A percentile compares a stretch with the other conserved stretches of the same genome.
Evolutionary conservation across 1,140 invertebrate species (phyloP).

Genomic region (Drosophila repletoides): DNA sequence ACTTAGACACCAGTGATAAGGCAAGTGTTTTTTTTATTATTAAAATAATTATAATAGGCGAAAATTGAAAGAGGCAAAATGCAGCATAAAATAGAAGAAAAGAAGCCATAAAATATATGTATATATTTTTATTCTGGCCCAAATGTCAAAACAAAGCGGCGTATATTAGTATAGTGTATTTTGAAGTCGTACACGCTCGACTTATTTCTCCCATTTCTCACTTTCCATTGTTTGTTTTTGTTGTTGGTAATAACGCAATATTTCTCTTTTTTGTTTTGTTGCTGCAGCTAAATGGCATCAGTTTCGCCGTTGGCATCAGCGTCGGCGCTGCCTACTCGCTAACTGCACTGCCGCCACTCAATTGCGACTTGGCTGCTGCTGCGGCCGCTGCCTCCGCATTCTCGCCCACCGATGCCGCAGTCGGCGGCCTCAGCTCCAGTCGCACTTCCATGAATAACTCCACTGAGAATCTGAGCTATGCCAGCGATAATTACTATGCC

Average conservation of each 20-base stretch:
- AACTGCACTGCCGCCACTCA: slow-evolving; percentile 25
- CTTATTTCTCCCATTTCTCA: neutral
- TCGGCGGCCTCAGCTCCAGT: slow-evolving; percentile 61
- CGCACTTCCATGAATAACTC: slow-evolving; percentile 78
- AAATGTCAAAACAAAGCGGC: too few species aligned
- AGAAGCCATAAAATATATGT: too few species aligned
- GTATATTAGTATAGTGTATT: too few species aligned
- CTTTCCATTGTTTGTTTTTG: slow-evolving; percentile 24
- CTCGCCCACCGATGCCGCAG: slow-evolving; percentile 54
- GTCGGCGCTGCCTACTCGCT: slow-evolving; percentile 41
- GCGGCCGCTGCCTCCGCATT: slow-evolving; percentile 46
- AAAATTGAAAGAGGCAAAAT: neutral
- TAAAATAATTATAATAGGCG: neutral
- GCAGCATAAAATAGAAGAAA: neutral
- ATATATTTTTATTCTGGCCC: too few species aligned
- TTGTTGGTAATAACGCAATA: slow-evolving; percentile 29
- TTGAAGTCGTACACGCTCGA: too few species aligned
- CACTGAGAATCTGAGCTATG: slow-evolving; percentile 75
- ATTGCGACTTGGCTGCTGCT: slow-evolving; percentile 47
- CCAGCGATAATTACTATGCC: slow-evolving; percentile 73
- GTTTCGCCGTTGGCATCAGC: slow-evolving; percentile 6
- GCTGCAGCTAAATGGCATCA: slow-evolving; percentile 30
- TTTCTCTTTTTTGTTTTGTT: too few species aligned
- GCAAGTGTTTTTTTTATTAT: slow-evolving; percentile 40
- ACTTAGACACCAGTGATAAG: slow-evolving; percentile 51